Base-by-base conservation (phyloP, 2,113 vertebrate species). In the Dermatemys mawii region DNA sequence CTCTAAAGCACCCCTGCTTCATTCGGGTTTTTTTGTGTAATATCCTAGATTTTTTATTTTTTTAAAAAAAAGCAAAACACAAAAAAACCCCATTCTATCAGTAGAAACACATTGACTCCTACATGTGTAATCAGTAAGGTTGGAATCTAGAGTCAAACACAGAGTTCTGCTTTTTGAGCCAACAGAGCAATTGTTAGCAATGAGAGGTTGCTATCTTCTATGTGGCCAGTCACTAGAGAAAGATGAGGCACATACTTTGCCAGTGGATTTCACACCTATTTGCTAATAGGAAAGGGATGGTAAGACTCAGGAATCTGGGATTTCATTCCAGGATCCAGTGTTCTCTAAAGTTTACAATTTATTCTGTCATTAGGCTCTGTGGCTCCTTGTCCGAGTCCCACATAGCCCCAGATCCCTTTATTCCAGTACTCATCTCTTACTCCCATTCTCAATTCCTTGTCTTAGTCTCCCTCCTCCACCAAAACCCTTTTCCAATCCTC, bases 271-370 rank as follows among this genome's bases (percentile, higher is more conserved):
- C 2, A 46, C 12, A 48, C 1, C 4, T 50, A 35, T 17, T 27
- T 4, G 0, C 63, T 3, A 78, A 2, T 8, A 32, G 10, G 2
- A 50, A 1, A 57, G 6, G 1, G 84, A 76, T 73, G 80, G 84
- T 87, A 13, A 93, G 81, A n/a, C 51, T 11, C 11, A 0, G 26
- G 26, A 10, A 57, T 81, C 87, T 84, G 1, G 35, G 12, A 29
- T 75, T 75, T 44, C 38, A 75, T 26, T 75, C 5, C 38, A 75
- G 60, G 60, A 38, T 10, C 35, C n/a, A 76, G 38, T 26, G 11
- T 46, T 75, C 22, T 26, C 41, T 76, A 29, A 21, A 46, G 41
- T 24, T 76, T 76, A 76, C 11, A 75, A 22, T 26, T 19, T 38
- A 12, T 38, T 76, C 73, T 90, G 35, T 38, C 19, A 7, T 24